Evolutionary conservation across 1,140 invertebrate genomes (phyloP).

Genomic region (Pararge aegeria): DNA sequence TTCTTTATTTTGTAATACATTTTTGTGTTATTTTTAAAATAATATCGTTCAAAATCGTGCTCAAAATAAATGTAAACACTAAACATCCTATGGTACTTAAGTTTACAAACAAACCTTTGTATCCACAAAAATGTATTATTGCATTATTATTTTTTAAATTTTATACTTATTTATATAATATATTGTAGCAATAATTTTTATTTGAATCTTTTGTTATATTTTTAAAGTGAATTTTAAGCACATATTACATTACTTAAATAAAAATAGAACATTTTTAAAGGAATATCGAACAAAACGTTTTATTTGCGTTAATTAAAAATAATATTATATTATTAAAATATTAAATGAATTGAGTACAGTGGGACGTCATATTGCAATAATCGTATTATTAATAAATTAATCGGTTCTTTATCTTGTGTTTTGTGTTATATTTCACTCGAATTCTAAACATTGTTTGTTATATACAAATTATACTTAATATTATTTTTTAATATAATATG

Average conservation of each 20-base stretch:
- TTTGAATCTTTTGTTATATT: neutral
- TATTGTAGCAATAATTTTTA: neutral
- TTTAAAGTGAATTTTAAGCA: neutral
- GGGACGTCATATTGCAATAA: constrained; percentile 36
- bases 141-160: neutral
- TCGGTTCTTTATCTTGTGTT: constrained; percentile 36
- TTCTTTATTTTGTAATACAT: neutral
- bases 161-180: neutral
- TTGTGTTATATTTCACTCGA: constrained; percentile 43
- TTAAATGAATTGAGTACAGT: constrained; percentile 26
- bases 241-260: neutral
- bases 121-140: neutral
- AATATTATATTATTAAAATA: constrained; percentile 20
- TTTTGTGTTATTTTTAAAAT: neutral
- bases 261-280: constrained; percentile 1
- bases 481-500: constrained; percentile 12
- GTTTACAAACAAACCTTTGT: neutral
- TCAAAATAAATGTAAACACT: constrained; percentile 3
- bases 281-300: constrained; percentile 31
- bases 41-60: constrained; percentile 3
- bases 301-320: constrained; percentile 18
- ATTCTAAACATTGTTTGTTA: constrained; percentile 19
- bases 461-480: neutral
- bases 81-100: constrained; percentile 14
- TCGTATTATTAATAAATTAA: constrained; percentile 33